Percentiles rank a stretch among this genome's conserved stretches.
Conservation (phyloP, 2,113 vertebrate species). For the Rafetus swinhoei region DNA sequence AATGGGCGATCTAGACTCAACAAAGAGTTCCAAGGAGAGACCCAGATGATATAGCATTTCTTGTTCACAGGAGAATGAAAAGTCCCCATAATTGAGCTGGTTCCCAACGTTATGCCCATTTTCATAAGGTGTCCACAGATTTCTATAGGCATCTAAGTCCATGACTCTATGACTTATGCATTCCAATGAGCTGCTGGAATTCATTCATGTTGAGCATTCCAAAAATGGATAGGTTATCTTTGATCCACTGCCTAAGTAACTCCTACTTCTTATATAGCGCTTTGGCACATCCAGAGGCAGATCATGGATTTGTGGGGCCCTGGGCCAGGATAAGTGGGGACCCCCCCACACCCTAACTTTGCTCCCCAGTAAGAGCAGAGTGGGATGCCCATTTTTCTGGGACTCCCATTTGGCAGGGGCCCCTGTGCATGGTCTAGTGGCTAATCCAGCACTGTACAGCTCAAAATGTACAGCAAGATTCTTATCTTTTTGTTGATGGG, state of each 20-base stretch:
- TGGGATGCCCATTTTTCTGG: too few species aligned
- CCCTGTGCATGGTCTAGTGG: too few species aligned
- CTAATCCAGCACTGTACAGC: too few species aligned
- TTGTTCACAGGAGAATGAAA: neutral
- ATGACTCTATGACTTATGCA: neutral
- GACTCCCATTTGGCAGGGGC: too few species aligned
- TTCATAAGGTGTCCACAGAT: fast-evolving
- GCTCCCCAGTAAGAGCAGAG: too few species aligned
- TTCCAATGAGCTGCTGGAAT: neutral
- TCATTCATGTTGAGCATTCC: neutral
- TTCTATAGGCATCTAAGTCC: neutral
- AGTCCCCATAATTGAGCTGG: fast-evolving
- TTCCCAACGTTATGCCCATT: neutral
- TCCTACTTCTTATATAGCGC: fast-evolving
- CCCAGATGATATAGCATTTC: neutral
- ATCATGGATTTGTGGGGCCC: too few species aligned
- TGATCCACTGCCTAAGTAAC: neutral
- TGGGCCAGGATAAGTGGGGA: too few species aligned
- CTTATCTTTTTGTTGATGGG: neutral
- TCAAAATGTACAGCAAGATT: neutral
- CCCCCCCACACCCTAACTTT: too few species aligned
- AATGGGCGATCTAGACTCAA: neutral
- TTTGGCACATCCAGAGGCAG: too few species aligned
- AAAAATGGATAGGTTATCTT: neutral
- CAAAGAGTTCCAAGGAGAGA: neutral